Evolutionary conservation across 2,797 vertebrate genomes (phyloP), one percentile per base, ranked within the genome.

Genomic region (Mormyrus hasselquistii): DNA sequence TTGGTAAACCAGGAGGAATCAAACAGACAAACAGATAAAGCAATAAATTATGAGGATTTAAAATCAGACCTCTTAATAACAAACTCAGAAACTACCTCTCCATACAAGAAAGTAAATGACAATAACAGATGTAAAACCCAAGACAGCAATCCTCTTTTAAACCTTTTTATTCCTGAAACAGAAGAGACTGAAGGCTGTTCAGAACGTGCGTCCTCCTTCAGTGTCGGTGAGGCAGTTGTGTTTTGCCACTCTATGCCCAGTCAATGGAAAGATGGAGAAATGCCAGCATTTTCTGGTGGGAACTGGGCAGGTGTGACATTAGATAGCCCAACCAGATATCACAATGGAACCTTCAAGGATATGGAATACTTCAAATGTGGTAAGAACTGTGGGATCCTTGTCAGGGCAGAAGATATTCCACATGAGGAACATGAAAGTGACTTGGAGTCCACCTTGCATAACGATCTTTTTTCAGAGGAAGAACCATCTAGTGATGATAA

Each of bases 301-400:
- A 90, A 91, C 0, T 94, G 95, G 95, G 94, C 93, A 89, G 94
- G 93, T 2, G 93, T 95, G 14, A 93, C 92, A 0, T 92, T 95
- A 57, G 94, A 95, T 88, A 92, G 88, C 55, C 91, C 94, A 47
- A 92, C 90, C 88, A 95, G 94, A 49, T 93, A 93, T 59, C 90
- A 91, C 6, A 83, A 92, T 92, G 95, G 94, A 76, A 93, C 91
- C 3, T 94, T 91, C 25, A 52, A 93, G 90, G 94, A 93, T 9
- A 90, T 94, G 47, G 92, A 92, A 34, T 95, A 94, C 87, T 96
- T 95, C 52, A 92, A 91, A 59, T 95, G 93, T 73, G 87, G 92
- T 73, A 91, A 92, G 85, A 84, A 88, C 57, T 93, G 92, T 7
- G 95, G 94, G 3, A 88, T 94, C 4, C 93, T 95, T 91, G 94